Base-by-base conservation (phyloP, 2,113 vertebrate species). In the Emydocephalus ijimae region DNA sequence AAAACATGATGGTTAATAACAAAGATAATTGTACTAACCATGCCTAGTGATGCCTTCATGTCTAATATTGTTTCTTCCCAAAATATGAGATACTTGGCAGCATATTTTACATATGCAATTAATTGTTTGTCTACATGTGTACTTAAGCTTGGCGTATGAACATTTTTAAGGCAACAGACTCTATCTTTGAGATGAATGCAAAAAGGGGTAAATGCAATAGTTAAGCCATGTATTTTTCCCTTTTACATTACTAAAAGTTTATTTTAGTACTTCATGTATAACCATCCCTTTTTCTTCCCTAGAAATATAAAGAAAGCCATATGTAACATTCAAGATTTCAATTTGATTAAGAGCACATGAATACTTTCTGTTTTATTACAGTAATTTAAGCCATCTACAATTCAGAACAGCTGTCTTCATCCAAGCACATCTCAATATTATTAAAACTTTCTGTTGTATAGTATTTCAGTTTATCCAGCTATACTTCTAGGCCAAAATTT, bases 331-430 rank as follows among this genome's bases (percentile, higher is more conserved):
- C 59, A 74, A 89, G 87, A 34, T 14, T 88, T 92, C 43, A 88
- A 45, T 88, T 50, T 91, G 81, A 87, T 85, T 88, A 74, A 69
- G 59, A 20, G 24, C 48, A 54, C 8, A 55, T 89, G 23, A 61
- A n/a, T 88, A 81, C 61, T 45, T 45, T 54, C 7, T 20, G 61
- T 54, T 89, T 81, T 89, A 92, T 45, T 43, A 29, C 26, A 14
- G 43, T n/a, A 87, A 91, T 88, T 74, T 92, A 88, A 92, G 59
- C 50, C 34, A 88, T 15, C 59, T 55, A 74, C 59, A 87, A 88
- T 92, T 92, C 61, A 43, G 86, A 89, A 69, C 34, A 89, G 87
- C 61, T 88, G 29, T 74, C 91, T 92, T 89, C 61, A 89, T 81
- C 87, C 29, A 55, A 92, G 39, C 54, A 81, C 50, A 89, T 92